Percentiles rank a stretch among this genome's conserved stretches.
phyloP scores from a whole-genome alignment of 2,797 vertebrate species.

The Aldrovandia affinis region DNA sequence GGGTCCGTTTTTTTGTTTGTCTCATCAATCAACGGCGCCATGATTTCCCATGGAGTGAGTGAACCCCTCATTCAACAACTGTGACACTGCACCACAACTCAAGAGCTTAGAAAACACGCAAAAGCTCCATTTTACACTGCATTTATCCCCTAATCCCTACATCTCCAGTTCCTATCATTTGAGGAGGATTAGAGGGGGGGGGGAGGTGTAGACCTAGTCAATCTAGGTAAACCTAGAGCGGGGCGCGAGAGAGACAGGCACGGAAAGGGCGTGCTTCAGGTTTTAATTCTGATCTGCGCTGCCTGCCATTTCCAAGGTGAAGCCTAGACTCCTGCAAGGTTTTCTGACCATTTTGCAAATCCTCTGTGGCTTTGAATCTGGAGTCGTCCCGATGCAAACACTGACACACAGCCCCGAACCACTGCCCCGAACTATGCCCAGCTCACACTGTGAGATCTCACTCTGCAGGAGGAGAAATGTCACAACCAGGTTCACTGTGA shows the following conservation, averaged over 20 bases:
- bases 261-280: background rate
- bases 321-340: background rate
- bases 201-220: conserved; percentile 48
- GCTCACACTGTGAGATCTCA: background rate
- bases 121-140: conserved; percentile 45
- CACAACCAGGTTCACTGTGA: background rate
- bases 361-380: background rate
- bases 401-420: background rate
- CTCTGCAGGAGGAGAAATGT: background rate
- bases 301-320: background rate
- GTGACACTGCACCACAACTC: conserved; percentile 28
- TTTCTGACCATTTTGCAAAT: background rate
- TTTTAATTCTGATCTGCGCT: background rate
- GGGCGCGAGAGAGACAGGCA: background rate
- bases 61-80: background rate
- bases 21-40: background rate
- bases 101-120: conserved; percentile 39
- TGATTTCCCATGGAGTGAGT: background rate
- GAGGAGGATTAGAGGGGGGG: conserved; percentile 39
- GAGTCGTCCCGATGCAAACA: background rate
- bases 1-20: background rate
- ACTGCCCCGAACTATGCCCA: background rate
- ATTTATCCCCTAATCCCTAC: conserved; percentile 53
- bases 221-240: conserved; percentile 28
- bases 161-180: conserved; percentile 46